These are phyloP conservation scores for Nomada lathburiana DNA, from an alignment of 2,888 invertebrate genomes.

Conservation along the genomic window DNA sequence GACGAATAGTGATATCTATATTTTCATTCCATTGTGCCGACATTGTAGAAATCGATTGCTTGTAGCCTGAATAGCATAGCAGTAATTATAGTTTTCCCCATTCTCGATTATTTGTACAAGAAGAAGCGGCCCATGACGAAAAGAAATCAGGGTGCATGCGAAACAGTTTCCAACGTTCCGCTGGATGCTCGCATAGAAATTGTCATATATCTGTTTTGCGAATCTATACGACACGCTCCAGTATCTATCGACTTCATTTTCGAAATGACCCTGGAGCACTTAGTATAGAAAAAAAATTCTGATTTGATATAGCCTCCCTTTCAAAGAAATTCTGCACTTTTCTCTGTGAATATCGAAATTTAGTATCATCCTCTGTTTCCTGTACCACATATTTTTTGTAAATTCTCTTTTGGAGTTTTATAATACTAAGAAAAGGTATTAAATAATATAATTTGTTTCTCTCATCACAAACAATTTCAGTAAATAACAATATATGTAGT, in stretches of 20 bases:
- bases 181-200: constrained; percentile 23
- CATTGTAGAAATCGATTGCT: constrained; percentile 61
- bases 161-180: constrained; percentile 44
- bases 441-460: too few species aligned
- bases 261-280: background rate
- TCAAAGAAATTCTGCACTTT: background rate
- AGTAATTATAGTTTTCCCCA: constrained; percentile 59
- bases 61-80: constrained; percentile 50
- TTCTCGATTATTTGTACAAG: constrained; percentile 43
- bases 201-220: constrained; percentile 23
- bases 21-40: constrained; percentile 49
- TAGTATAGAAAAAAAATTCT: background rate
- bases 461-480: too few species aligned
- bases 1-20: constrained; percentile 47
- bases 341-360: too few species aligned
- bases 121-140: constrained; percentile 44
- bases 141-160: constrained; percentile 48
- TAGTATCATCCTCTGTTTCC: too few species aligned
- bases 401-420: background rate
- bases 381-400: background rate
- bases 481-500: too few species aligned
- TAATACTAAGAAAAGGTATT: too few species aligned
- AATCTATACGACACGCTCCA: constrained; percentile 28
- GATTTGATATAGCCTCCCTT: background rate
- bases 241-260: constrained; percentile 11